Evolutionary conservation across 2,888 invertebrate species (phyloP).

Genomic region (Drosophila parthenogenetica): DNA sequence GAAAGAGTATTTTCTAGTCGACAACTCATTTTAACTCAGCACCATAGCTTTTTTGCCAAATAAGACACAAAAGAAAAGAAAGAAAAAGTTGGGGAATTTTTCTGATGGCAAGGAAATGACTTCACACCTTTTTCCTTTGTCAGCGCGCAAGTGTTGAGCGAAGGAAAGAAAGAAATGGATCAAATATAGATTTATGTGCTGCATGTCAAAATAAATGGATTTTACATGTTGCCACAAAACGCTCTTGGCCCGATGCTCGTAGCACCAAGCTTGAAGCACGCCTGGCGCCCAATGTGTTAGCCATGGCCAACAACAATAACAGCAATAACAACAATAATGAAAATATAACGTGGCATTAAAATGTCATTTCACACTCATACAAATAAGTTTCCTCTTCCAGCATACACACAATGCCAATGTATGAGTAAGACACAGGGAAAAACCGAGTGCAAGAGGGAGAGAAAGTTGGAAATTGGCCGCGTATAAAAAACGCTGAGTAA

Average conservation of each 20-base stretch:
- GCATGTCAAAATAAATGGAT: conserved; percentile 80
- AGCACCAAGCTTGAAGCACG: conserved; percentile 14
- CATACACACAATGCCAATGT: not conserved
- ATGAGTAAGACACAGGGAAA: not conserved
- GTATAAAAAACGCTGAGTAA: not conserved
- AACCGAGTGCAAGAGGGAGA: too few species aligned
- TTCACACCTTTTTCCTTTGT: conserved; percentile 60
- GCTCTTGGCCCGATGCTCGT: conserved; percentile 9
- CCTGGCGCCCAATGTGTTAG: conserved; percentile 10
- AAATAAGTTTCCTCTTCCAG: conserved; percentile 43
- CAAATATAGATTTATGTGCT: conserved; percentile 78
- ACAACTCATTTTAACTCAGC: not conserved
- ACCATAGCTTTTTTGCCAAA: not conserved
- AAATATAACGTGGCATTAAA: conserved; percentile 76
- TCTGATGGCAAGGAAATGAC: conserved; percentile 53
- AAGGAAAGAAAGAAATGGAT: conserved; percentile 63
- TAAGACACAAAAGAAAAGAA: not conserved
- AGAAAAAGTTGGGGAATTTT: conserved; percentile 9
- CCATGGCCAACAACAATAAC: conserved; percentile 31
- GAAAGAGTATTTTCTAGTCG: conserved; percentile 14
- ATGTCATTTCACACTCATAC: conserved; percentile 70
- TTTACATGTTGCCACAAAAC: conserved; percentile 71
- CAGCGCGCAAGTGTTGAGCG: conserved; percentile 13
- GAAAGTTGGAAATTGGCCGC: too few species aligned
- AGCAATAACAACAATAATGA: conserved; percentile 62